These are phyloP conservation scores for Otolemur crassicaudatus DNA, from an alignment of 2,797 vertebrate genomes.

Conservation along the genomic window DNA sequence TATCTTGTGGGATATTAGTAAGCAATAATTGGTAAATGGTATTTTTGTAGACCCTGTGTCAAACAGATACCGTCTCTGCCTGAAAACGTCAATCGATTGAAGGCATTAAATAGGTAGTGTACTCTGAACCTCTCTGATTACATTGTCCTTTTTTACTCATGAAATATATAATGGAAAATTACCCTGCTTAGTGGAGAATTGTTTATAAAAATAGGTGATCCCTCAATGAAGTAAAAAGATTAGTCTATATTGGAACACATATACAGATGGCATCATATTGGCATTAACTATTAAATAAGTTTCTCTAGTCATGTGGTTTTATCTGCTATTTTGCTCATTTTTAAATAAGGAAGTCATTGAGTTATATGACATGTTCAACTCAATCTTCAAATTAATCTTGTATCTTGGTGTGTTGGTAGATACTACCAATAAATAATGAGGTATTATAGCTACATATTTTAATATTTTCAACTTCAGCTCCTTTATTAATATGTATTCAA, in stretches of 20 bases:
- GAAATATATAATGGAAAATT: background rate
- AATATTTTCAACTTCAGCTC: slow-evolving; percentile 7
- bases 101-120: background rate
- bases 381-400: background rate
- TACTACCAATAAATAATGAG: background rate
- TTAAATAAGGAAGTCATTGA: background rate
- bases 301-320: background rate
- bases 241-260: background rate
- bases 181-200: background rate
- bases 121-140: background rate
- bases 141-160: background rate
- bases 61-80: background rate
- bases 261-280: background rate
- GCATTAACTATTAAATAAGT: background rate
- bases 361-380: background rate
- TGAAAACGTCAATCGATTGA: background rate
- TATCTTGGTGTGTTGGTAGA: background rate
- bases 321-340: background rate
- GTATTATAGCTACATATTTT: background rate
- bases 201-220: background rate
- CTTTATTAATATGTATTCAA: slow-evolving; percentile 11
- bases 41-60: background rate
- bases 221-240: background rate
- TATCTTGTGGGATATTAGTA: background rate
- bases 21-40: background rate